Percentiles rank a stretch among this genome's conserved stretches.
phyloP scores from a whole-genome alignment of 2,888 invertebrate genomes.

The Ennomos erosarius region DNA sequence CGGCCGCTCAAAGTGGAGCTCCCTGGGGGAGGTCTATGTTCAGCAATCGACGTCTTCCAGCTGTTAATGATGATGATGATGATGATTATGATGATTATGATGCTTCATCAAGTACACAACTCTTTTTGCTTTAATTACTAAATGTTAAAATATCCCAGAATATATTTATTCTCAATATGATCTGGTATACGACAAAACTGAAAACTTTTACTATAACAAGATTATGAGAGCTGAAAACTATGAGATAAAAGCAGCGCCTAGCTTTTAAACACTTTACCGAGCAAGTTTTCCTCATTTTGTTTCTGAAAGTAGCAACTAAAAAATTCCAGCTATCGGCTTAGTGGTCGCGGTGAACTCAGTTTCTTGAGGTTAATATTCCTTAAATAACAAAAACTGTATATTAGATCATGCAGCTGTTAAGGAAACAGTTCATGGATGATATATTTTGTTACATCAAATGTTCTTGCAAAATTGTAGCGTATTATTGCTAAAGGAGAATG shows the following conservation, averaged over 20 bases:
- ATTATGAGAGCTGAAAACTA: slow-evolving; percentile 32
- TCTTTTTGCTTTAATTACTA: too few relatives aligned
- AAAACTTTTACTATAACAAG: slow-evolving; percentile 32
- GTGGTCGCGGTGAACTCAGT: slow-evolving; percentile 20
- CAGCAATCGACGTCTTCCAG: too few relatives aligned
- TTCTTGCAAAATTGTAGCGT: too few relatives aligned
- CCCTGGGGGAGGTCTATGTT: too few relatives aligned
- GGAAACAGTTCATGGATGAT: slow-evolving; percentile 44
- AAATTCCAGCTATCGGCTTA: slow-evolving; percentile 20
- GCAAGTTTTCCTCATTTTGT: slow-evolving; percentile 30
- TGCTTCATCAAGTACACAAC: too few relatives aligned
- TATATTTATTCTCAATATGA: too few relatives aligned
- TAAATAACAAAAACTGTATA: slow-evolving; percentile 48
- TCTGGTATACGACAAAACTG: slow-evolving; percentile 17
- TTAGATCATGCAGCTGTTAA: slow-evolving; percentile 31
- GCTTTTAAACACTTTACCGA: slow-evolving; percentile 27
- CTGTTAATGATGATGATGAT: too few relatives aligned
- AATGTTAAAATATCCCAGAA: too few relatives aligned
- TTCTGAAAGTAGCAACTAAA: slow-evolving; percentile 26
- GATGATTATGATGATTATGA: too few relatives aligned
- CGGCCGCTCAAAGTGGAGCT: too few relatives aligned
- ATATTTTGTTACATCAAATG: too few relatives aligned
- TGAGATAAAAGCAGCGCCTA: slow-evolving; percentile 31
- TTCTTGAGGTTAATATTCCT: slow-evolving; percentile 45
- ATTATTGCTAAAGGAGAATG: too few relatives aligned